These are phyloP conservation scores for Chelonus insularis DNA, from an alignment of 1,140 invertebrate species.

Conservation along the genomic window DNA sequence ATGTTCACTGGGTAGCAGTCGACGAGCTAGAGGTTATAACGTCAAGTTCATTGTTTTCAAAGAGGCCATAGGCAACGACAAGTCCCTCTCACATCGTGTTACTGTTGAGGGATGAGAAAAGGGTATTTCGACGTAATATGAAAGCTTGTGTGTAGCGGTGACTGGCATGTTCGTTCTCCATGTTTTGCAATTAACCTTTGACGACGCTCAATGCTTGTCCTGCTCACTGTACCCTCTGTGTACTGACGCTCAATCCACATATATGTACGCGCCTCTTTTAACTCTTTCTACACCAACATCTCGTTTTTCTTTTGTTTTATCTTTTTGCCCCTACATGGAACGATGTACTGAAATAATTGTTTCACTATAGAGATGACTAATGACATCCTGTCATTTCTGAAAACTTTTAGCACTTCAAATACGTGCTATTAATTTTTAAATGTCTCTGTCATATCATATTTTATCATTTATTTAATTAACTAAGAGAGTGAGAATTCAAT, in stretches of 20 bases:
- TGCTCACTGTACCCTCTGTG: too few relatives aligned
- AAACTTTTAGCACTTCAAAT: too few relatives aligned
- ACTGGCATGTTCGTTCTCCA: conserved; percentile 39
- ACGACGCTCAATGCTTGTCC: conserved; percentile 35
- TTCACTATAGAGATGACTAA: not conserved
- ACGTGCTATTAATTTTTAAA: too few relatives aligned
- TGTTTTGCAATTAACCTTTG: conserved; percentile 58
- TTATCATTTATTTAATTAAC: too few relatives aligned
- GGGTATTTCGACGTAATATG: conserved; percentile 50
- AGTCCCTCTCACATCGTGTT: not conserved
- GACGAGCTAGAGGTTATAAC: not conserved
- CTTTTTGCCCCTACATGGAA: not conserved
- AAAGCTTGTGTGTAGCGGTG: conserved; percentile 45
- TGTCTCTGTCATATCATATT: too few relatives aligned
- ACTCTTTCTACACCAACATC: not conserved
- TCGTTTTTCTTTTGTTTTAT: conserved; percentile 3
- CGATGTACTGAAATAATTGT: not conserved
- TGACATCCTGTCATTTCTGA: too few relatives aligned
- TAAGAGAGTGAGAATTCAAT: too few relatives aligned
- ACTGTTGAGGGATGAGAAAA: not conserved
- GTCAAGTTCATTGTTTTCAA: conserved; percentile 10
- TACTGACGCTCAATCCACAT: not conserved
- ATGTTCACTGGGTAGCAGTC: not conserved
- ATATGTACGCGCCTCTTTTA: not conserved
- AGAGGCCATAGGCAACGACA: not conserved